phyloP scores from a whole-genome alignment of 2,888 invertebrate genomes.

The Spatulosminthurus flaviceps region DNA sequence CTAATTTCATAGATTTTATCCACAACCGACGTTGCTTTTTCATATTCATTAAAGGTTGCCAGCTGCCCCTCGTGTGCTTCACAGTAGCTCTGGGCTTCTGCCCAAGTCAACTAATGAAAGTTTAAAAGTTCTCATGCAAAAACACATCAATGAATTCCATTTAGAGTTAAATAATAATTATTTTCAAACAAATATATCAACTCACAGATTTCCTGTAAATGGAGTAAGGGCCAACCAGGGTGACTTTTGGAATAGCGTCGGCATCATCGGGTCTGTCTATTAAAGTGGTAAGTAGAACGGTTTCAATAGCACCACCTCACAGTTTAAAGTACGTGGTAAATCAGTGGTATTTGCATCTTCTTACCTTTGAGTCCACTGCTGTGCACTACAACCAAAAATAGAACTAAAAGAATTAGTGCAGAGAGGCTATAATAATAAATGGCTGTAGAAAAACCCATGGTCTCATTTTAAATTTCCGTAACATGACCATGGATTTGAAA shows the following conservation, averaged over 20 bases:
- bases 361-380: too few relatives aligned
- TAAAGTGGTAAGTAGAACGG: too few relatives aligned
- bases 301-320: too few relatives aligned
- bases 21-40: not conserved
- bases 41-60: not conserved
- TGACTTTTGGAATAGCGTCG: not conserved
- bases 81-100: slow-evolving; percentile 20
- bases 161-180: not conserved
- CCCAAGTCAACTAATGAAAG: slow-evolving; percentile 29
- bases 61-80: not conserved
- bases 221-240: slow-evolving; percentile 5
- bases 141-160: not conserved
- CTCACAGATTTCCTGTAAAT: slow-evolving; percentile 35
- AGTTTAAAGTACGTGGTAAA: too few relatives aligned
- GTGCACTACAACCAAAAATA: too few relatives aligned
- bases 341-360: too few relatives aligned
- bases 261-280: not conserved
- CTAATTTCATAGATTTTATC: not conserved
- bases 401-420: too few relatives aligned
- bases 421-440: too few relatives aligned
- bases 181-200: not conserved
- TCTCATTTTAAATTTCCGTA: too few relatives aligned
- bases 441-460: too few relatives aligned
- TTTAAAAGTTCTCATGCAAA: too few relatives aligned
- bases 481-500: too few relatives aligned